Conservation (phyloP, 2,888 invertebrate genomes). For the Acanthosepion lycidas region DNA sequence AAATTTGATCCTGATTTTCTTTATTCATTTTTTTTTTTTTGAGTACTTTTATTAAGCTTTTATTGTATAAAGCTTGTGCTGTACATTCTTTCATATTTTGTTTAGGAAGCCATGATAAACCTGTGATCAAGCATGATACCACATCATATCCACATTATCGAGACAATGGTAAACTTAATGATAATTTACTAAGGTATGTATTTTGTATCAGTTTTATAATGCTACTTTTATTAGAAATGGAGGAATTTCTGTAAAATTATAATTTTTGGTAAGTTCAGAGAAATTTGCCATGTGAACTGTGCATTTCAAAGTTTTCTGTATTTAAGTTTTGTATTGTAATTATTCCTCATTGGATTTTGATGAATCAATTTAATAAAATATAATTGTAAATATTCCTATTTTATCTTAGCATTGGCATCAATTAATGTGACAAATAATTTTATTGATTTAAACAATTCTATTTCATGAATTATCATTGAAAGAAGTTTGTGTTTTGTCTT, state of each 20-base stretch:
- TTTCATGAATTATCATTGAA: neutral
- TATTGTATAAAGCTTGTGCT: neutral
- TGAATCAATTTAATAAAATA: neutral
- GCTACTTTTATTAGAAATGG: neutral
- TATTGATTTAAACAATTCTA: neutral
- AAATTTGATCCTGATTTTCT: neutral
- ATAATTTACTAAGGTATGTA: constrained; percentile 15
- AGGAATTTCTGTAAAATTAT: neutral
- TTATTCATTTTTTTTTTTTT: neutral
- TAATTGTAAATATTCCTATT: neutral
- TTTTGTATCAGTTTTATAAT: neutral
- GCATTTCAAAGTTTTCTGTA: neutral
- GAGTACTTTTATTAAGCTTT: neutral
- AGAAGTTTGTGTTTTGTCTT: neutral
- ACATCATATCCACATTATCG: constrained; percentile 22
- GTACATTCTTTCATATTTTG: neutral
- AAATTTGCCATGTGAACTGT: neutral
- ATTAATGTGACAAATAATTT: neutral
- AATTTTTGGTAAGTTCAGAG: neutral
- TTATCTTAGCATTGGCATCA: neutral
- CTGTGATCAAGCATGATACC: constrained; percentile 33
- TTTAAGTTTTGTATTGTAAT: neutral
- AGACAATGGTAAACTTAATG: constrained; percentile 33
- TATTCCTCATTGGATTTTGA: neutral
- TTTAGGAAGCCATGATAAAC: neutral